Percentiles rank a stretch among this genome's conserved stretches.
Conservation (phyloP, 2,888 invertebrate species). For the Macrophya annulata region DNA sequence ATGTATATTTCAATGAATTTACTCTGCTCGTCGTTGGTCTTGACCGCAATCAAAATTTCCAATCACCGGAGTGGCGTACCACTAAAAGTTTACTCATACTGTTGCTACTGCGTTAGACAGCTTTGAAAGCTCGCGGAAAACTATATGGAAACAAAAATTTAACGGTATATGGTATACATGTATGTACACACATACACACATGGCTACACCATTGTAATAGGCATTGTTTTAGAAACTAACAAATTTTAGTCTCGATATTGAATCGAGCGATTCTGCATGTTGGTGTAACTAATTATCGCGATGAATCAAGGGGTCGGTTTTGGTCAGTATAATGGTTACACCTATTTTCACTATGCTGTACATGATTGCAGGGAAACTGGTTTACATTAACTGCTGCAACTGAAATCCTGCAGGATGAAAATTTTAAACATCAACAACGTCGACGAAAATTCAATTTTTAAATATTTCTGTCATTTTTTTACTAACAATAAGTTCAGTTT, state of each 20-base stretch:
- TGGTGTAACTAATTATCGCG: neutral
- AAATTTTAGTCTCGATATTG: neutral
- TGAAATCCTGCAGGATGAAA: neutral
- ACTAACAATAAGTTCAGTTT: neutral
- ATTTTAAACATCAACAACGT: too few species aligned
- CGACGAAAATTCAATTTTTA: neutral
- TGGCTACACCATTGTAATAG: neutral
- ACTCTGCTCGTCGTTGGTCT: neutral
- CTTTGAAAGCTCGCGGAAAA: neutral
- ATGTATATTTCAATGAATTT: neutral
- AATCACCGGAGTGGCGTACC: slow-evolving; percentile 19
- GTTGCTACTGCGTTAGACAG: slow-evolving; percentile 16
- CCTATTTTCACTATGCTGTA: neutral
- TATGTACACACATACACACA: too few species aligned
- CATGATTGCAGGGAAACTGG: neutral
- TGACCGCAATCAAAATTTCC: slow-evolving; percentile 53
- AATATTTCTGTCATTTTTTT: neutral
- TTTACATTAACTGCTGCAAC: neutral
- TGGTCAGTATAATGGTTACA: neutral
- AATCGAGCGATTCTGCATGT: neutral
- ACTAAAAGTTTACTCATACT: slow-evolving; percentile 8
- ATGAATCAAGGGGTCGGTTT: neutral
- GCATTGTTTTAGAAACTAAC: slow-evolving; percentile 22
- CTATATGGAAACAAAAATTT: neutral
- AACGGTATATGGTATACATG: slow-evolving; percentile 4